phyloP scores from a whole-genome alignment of 53 echinoderm and acorn worm genomes.

The Stichopus horrens region DNA sequence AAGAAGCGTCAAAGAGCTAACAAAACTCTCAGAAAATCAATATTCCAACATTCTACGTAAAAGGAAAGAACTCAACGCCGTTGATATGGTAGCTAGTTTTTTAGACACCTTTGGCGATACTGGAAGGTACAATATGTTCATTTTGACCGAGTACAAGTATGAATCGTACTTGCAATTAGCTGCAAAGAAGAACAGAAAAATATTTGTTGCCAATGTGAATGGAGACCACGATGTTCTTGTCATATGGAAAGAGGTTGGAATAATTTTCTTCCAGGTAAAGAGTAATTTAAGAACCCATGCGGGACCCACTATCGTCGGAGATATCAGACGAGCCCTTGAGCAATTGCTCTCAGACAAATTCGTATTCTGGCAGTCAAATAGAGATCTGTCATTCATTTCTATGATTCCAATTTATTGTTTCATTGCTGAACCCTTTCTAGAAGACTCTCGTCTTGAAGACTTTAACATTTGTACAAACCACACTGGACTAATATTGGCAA shows the following conservation, averaged over 20 bases:
- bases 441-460: neutral
- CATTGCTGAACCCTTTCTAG: conserved; percentile 21
- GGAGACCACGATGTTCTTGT: conserved; percentile 15
- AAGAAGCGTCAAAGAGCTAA: neutral
- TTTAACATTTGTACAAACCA: conserved; percentile 1
- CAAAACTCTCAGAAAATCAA: conserved; percentile 3
- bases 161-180: neutral
- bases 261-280: conserved; percentile 5
- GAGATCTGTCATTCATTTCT: conserved; percentile 7
- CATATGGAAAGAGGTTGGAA: conserved; percentile 19
- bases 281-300: neutral
- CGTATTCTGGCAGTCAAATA: conserved; percentile 20
- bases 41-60: neutral
- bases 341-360: conserved; percentile 24
- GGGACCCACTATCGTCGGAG: neutral
- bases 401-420: conserved; percentile 10
- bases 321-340: neutral
- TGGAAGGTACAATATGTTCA: neutral
- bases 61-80: neutral
- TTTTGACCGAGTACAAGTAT: conserved; percentile 16
- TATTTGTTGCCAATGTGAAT: neutral
- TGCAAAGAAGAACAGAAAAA: neutral
- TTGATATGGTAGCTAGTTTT: neutral
- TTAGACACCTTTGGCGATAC: neutral
- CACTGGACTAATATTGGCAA: neutral